Evolutionary conservation across 2,888 invertebrate species (phyloP), one percentile per base, ranked within the genome.

Genomic region (Ptilodon capucinus): DNA sequence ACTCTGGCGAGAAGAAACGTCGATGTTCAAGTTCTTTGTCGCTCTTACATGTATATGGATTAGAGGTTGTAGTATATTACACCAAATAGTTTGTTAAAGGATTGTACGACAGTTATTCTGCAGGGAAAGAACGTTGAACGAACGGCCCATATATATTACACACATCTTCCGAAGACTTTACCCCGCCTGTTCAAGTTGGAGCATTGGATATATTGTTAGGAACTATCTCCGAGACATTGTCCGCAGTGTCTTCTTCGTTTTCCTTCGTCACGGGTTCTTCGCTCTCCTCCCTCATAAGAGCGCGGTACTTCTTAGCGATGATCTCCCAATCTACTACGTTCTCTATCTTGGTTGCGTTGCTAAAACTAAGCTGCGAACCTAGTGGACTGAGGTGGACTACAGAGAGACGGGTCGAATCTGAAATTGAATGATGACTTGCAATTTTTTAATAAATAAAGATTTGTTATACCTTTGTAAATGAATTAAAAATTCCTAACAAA

Each of bases 311-410:
- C 86, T 96, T 96, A 17, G 97, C 95, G 49, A 97, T 97, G 2
- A 95, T 92, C 71, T 97, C 96, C 97, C 97, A 98, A 79, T 98
- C 97, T 1, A 96, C 96, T 6, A 97, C 97, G 71, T 95, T 96
- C 78, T 97, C 97, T 62, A 97, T 97, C 63, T 96, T 92, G 40
- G 94, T 95, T 42, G 94, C 93, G 59, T 95, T 94, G 71, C 93
- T 94, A 85, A 97, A 96, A 74, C 97, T 96, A 57, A 96, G 84
- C 78, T 97, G 96, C 0, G 97, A 97, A 21, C 97, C 97, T 11
- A 97, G 84, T 0, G 97, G 97, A 76, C 96, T 96, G 46, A 97
- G 84, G 76, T 96, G 97, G 13, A 95, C 95, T 32, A 96, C 95
- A 0, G 96, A 96, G 17, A 97, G 83, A 0, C 95, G 94, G 39